A percentile compares a stretch with the other conserved stretches of the same genome.
These are phyloP conservation scores for Sus cebifrons DNA, from an alignment of 2,797 vertebrate genomes.

Conservation along the genomic window DNA sequence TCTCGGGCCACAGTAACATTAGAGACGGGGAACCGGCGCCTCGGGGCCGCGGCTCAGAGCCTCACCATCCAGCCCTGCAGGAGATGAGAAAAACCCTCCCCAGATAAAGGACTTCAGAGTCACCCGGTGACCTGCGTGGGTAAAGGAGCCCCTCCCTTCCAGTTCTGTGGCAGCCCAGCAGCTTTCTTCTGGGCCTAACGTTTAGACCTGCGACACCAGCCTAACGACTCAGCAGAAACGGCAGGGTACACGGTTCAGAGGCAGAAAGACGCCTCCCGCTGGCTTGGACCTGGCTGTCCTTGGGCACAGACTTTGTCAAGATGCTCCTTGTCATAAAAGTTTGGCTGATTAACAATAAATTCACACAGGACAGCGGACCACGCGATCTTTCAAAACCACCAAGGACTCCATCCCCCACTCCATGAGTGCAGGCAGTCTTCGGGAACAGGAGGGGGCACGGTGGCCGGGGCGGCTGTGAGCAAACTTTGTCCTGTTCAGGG, in stretches of 20 bases:
- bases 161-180: neutral
- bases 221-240: neutral
- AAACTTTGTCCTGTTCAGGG: neutral
- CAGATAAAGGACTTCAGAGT: neutral
- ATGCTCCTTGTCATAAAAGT: neutral
- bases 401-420: no score
- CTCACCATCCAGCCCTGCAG: fast-evolving
- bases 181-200: neutral
- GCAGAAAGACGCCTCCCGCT: no score
- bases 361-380: neutral
- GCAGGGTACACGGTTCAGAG: neutral
- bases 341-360: neutral
- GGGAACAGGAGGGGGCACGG: neutral
- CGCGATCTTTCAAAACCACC: no score
- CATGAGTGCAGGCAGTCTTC: no score
- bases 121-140: neutral
- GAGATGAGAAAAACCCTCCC: neutral
- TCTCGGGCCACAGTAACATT: fast-evolving
- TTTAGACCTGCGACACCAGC: neutral
- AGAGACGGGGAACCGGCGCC: neutral
- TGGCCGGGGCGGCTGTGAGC: fast-evolving
- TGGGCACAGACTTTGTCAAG: neutral
- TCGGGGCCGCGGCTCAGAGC: neutral
- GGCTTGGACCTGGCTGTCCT: neutral
- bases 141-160: neutral